phyloP scores from a whole-genome alignment of 2,888 invertebrate genomes.

The Carpatolechia fugitivella region DNA sequence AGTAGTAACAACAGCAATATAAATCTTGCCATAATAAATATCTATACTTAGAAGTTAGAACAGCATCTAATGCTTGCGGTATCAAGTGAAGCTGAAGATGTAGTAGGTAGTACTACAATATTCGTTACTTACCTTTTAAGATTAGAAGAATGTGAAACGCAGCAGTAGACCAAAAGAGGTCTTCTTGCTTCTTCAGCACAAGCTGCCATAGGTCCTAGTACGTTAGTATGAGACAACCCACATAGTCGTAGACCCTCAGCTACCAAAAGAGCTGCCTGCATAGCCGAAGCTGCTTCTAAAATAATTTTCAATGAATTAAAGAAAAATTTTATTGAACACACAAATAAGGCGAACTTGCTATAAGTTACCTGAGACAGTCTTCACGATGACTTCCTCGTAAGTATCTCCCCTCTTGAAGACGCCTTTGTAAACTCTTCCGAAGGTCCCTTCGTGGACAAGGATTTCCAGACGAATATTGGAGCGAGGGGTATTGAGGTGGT shows the following conservation, averaged over 20 bases:
- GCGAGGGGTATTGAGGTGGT: slow-evolving; percentile 80
- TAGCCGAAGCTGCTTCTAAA: slow-evolving; percentile 83
- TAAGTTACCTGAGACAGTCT: slow-evolving; percentile 88
- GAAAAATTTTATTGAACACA: not conserved
- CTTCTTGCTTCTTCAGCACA: slow-evolving; percentile 77
- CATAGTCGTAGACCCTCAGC: slow-evolving; percentile 87
- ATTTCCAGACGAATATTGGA: slow-evolving; percentile 80
- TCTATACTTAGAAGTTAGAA: too few relatives aligned
- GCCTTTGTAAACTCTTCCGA: slow-evolving; percentile 91
- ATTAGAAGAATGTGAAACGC: slow-evolving; percentile 83
- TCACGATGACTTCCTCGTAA: slow-evolving; percentile 89
- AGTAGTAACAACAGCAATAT: too few relatives aligned
- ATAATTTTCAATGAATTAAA: not conserved
- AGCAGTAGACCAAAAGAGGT: slow-evolving; percentile 86
- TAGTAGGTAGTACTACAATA: too few relatives aligned
- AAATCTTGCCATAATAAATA: too few relatives aligned
- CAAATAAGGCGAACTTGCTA: not conserved
- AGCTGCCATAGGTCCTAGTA: slow-evolving; percentile 84
- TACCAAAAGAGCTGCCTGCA: slow-evolving; percentile 84
- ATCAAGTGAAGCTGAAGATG: too few relatives aligned
- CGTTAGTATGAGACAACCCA: slow-evolving; percentile 84
- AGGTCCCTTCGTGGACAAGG: slow-evolving; percentile 89
- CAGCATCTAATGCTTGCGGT: too few relatives aligned
- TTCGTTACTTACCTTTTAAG: slow-evolving; percentile 81
- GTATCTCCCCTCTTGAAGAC: slow-evolving; percentile 80